These are phyloP conservation scores for Cantharis nigra DNA, from an alignment of 2,888 invertebrate genomes.

Conservation along the genomic window DNA sequence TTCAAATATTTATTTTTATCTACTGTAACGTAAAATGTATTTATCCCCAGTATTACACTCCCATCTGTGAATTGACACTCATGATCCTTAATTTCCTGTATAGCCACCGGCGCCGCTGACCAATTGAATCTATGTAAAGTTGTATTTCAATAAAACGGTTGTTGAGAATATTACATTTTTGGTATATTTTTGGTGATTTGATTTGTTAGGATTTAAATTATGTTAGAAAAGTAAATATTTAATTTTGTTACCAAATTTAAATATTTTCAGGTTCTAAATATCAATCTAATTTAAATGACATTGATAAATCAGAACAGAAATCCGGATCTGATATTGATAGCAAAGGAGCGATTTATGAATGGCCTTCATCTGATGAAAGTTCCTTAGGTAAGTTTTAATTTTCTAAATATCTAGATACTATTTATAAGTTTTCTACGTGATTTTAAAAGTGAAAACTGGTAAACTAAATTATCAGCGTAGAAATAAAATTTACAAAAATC, in stretches of 20 bases:
- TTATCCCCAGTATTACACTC: background rate
- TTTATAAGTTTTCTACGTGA: background rate
- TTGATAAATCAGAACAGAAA: constrained; percentile 80
- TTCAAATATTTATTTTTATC: background rate
- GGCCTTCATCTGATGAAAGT: constrained; percentile 38
- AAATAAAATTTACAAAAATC: background rate
- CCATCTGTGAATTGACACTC: background rate
- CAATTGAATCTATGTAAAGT: background rate
- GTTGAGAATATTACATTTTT: background rate
- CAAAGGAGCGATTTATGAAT: constrained; percentile 57
- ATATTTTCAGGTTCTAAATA: constrained; percentile 70
- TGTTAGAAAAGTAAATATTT: constrained; percentile 5
- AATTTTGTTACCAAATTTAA: constrained; percentile 1
- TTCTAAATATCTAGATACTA: background rate
- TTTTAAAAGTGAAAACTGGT: background rate
- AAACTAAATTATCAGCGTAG: background rate
- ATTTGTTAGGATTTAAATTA: constrained; percentile 1
- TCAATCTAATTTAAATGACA: constrained; percentile 75
- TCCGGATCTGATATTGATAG: constrained; percentile 57
- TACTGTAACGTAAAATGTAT: background rate
- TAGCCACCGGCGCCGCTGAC: background rate
- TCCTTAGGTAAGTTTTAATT: constrained; percentile 36
- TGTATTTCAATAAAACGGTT: background rate
- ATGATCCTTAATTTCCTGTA: background rate
- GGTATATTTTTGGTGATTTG: background rate